Evolutionary conservation across 2,888 invertebrate species (phyloP), one percentile per base, ranked within the genome.

Genomic region (Troides helena): DNA sequence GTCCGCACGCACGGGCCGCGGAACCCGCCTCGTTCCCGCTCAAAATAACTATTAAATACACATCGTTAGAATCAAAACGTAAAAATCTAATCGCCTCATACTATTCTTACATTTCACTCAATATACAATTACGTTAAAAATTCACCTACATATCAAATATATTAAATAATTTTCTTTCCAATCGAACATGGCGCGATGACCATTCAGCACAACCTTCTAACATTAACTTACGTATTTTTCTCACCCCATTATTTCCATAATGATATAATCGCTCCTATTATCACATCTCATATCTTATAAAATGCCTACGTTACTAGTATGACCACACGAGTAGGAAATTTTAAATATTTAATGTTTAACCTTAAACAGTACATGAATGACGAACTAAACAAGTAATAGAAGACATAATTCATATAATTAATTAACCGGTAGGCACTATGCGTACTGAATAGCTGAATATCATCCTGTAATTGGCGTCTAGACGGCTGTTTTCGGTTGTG

Each of bases 1-100:
- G 63, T 3, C 18, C 66, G 62, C 62, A 66, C 70, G 66, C 61
- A 50, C 43, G 50, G 39, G 43, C 25, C 50, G 53, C 12, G 12
- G 1, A 23, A 7, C n/a, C 43, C 17, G 58, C 36, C 12, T 53
- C 50, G 36, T 70, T 70, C 66, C 70, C 70, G 70, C 70, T 70
- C 36, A 61, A 61, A 61, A 58, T 43, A 58, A 21, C n/a, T 58
- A 58, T 58, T 58, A 5, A 58, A 58, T 2, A n/a, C 23, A 23
- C 23, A 58, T 58, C 8, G 57, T 23, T 53, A 53, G n/a, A 53
- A 53, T 6, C n/a, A 5, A n/a, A n/a, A 14, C 46, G 46, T 46
- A 12, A 46, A 46, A 14, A 46, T 46, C 14, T 12, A 46, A 46
- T 46, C 46, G 14, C 12, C 14, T 46, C 46, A 12, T 14, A 46